phyloP scores from a whole-genome alignment of 2,797 vertebrate genomes.

The Discoglossus pictus region DNA sequence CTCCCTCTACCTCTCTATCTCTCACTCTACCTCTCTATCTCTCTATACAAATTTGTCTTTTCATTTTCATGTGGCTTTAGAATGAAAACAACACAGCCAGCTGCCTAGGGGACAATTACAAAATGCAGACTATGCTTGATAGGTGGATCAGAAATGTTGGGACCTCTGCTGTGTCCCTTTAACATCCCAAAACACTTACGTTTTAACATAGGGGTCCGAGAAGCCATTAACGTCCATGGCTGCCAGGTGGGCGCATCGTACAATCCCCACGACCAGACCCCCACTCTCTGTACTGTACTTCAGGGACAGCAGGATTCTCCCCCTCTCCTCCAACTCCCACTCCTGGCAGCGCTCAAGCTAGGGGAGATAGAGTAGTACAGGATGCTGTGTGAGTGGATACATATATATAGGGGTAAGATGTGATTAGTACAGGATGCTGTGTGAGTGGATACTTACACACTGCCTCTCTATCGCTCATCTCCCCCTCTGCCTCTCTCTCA shows the following conservation, averaged over 20 bases:
- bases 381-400: background rate
- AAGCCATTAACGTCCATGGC: constrained; percentile 91
- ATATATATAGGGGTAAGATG: background rate
- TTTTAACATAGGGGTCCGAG: constrained; percentile 90
- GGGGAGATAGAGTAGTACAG: background rate
- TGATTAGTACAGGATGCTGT: background rate
- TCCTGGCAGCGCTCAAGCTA: constrained; percentile 83
- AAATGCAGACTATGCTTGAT: too few relatives aligned
- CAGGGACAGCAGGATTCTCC: constrained; percentile 79
- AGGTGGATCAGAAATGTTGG: too few relatives aligned
- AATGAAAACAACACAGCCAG: too few relatives aligned
- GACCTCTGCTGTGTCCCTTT: too few relatives aligned
- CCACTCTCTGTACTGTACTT: constrained; percentile 68
- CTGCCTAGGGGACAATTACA: too few relatives aligned
- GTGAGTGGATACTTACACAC: background rate
- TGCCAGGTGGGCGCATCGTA: constrained; percentile 85
- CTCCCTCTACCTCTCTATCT: too few relatives aligned
- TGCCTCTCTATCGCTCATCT: too few relatives aligned
- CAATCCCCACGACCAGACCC: constrained; percentile 82
- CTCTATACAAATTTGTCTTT: too few relatives aligned
- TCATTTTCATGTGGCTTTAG: too few relatives aligned
- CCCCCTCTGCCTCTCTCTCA: too few relatives aligned
- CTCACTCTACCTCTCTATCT: too few relatives aligned
- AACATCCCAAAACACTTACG: constrained; percentile 66
- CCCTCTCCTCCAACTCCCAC: constrained; percentile 80